Evolutionary conservation across 2,888 invertebrate species (phyloP), one percentile per base, ranked within the genome.

Genomic region (Litoditis marina): DNA sequence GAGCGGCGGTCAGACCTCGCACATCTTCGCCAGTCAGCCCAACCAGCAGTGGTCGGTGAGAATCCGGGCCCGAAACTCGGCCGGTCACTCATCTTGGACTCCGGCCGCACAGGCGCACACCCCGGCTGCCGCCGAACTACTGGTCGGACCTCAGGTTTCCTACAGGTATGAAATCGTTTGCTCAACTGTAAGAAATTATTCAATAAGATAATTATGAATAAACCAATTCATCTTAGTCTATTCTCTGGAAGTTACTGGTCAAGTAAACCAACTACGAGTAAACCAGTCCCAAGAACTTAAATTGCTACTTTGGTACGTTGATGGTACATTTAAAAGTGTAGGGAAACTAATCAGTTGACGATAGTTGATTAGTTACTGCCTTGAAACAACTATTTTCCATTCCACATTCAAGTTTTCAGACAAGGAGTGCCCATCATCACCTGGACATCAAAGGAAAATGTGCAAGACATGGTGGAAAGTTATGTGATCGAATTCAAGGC

Each of bases 61-160:
- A 63, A 74, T 79, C 30, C 71, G 81, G 13, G 71, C 77, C 25
- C 70, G 71, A 56, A 82, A 82, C 66, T 74, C 76, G 8, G 82
- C 82, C 28, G 82, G 82, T 6, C 73, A 75, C 57, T 75, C 76
- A 22, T 74, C 80, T 0, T 82, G 82, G 82, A 76, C 78, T 13
- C 66, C 74, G 25, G 68, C 78, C 22, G 69, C 77, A 1, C 71
- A 78, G 34, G 71, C 76, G 7, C 66, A 68, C 25, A 74, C 78
- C 7, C 74, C 78, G 13, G 69, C 76, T 22, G 74, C 72, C 22
- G 80, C 76, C 11, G 82, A 83, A 58, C 71, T 80, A 13, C 77
- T 83, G 62, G 76, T 80, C 56, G 82, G 81, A 19, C 81, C 81
- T 3, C 73, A 74, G 31, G 80, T 82, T 34, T 66, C 63, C 49